Evolutionary conservation across 2,888 invertebrate species (phyloP), one percentile per base, ranked within the genome.

Genomic region (Drosophila macrospina): DNA sequence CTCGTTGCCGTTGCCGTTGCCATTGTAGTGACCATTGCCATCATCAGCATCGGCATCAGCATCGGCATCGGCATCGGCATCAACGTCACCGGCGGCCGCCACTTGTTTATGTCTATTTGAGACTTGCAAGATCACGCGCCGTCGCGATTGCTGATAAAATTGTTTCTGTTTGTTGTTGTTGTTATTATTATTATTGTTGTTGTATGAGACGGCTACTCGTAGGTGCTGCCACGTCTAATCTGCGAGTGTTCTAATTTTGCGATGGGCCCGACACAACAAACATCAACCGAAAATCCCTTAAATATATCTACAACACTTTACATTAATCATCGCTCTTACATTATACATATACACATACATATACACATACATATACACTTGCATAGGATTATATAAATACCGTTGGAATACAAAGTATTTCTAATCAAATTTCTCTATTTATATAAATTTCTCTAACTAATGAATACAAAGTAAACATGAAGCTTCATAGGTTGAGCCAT

Each of bases 71-170:
- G 13, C 65, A 39, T 30, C 63, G 41, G 24, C 66, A 62, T 70
- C 85, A 76, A 76, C 85, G 85, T 81, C 81, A 84, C 57, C 82
- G 67, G 74, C 74, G 65, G 66, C 62, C 77, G 77, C 67, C 70
- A 74, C 71, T 78, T 77, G 77, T 74, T 77, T 78, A 68, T 74
- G 69, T 84, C 67, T 66, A 71, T 71, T 79, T 69, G 82, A 65
- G 65, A 74, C 85, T 84, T 70, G 71, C 57, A 77, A 85, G 86
- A 81, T 81, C 81, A 81, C 81, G 81, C 81, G 81, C 81, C 80
- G 71, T 71, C 69, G 71, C 82, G 85, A 85, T 85, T 54, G 71
- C 80, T 81, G 81, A 81, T 81, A 77, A 85, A 81, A 74, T 67
- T 70, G 56, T 34, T 52, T 63, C 36, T 34, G 7, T 1, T 34